Base-by-base conservation (phyloP, 1,140 invertebrate genomes). In the Galleria mellonella region DNA sequence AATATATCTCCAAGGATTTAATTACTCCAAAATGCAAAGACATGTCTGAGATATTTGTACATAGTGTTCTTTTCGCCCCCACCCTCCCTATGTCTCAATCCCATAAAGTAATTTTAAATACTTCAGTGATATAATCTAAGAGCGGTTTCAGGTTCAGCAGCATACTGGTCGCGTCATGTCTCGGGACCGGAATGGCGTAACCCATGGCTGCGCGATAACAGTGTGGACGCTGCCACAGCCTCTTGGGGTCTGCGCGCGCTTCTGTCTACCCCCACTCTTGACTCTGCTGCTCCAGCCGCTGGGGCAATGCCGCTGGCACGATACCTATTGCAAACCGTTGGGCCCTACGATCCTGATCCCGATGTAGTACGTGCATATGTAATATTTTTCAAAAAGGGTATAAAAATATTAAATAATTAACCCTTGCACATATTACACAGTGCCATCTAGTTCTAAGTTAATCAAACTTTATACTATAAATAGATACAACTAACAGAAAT, bases 161-260 rank as follows among this genome's bases (percentile, higher is more conserved):
- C 77, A 10, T 83, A 67, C 54, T 81, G 79, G 79, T 69, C 73
- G 2, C 68, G 76, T 0, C 62, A 59, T n/a, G 36, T 79, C n/a
- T 83, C 85, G 0, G 66, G 87, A 1, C 66, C 75, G 4, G 91
- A 91, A 28, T 90, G 90, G 49, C 90, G 91, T 47, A 94, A 94
- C 67, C 93, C 94, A 0, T 94, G 94, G 89, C 90, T 92, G 4
- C 89, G 91, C 32, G 67, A 67, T 28, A 93, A 94, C 14, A 92
- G 93, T 9, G 88, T 94, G 1, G 94, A 96, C 56, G 91, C 97
- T n/a, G 93, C 96, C 73, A 96, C 96, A 78, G 95, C 96, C 0
- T 90, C 95, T 0, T 98, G 97, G 84, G 94, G 91, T 0, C 77
- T 95, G 5, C 72, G 93, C 1, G 90, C 90, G 0, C 90, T 95